Evolutionary conservation across 1,140 invertebrate species (phyloP).

Genomic region (Xylocopa sonorina): DNA sequence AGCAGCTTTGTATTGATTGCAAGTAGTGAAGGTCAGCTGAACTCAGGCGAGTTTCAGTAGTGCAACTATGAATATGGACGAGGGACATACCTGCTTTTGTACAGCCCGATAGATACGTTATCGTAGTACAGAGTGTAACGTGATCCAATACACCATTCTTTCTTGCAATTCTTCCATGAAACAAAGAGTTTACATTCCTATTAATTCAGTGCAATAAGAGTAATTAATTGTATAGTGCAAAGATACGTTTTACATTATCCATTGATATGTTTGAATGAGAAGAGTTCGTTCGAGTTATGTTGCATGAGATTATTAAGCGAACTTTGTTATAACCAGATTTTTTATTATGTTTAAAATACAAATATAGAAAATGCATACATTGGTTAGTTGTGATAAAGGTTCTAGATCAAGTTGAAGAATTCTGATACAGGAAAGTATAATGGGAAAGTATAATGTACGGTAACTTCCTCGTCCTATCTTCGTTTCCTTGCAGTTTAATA

Average conservation of each 20-base stretch:
- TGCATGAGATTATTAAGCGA: too few species aligned
- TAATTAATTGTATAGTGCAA: background rate
- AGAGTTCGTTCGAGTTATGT: too few species aligned
- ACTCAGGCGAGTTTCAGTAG: slow-evolving; percentile 47
- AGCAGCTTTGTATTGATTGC: slow-evolving; percentile 33
- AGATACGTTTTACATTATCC: background rate
- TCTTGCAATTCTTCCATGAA: background rate
- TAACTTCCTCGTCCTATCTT: slow-evolving; percentile 7
- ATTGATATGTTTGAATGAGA: too few species aligned
- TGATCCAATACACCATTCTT: background rate
- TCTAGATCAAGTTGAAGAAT: too few species aligned
- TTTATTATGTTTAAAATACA: too few species aligned
- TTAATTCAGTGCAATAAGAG: background rate
- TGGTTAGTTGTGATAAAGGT: too few species aligned
- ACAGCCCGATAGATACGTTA: background rate
- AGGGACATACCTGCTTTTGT: slow-evolving; percentile 5
- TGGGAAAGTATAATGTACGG: too few species aligned
- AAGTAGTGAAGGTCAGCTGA: slow-evolving; percentile 47
- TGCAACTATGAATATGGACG: slow-evolving; percentile 37
- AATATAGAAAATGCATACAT: too few species aligned
- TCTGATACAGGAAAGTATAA: too few species aligned
- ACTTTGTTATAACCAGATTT: too few species aligned
- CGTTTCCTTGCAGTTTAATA: slow-evolving; percentile 26
- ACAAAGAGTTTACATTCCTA: background rate
- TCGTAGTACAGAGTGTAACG: background rate